phyloP scores from a whole-genome alignment of 2,888 invertebrate genomes.

The Hoplodrina blanda region DNA sequence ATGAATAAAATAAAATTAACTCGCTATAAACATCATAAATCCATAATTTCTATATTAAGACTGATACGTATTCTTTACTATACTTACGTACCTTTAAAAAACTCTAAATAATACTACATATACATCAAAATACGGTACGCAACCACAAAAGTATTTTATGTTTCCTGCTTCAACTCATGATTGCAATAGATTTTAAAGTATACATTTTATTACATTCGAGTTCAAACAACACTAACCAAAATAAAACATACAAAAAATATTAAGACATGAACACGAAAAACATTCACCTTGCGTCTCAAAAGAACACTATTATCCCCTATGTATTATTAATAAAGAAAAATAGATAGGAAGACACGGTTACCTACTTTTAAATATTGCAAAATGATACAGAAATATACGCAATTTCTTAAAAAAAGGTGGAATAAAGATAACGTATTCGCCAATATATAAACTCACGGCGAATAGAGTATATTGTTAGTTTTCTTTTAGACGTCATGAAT shows the following conservation, averaged over 20 bases:
- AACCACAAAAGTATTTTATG: slow-evolving; percentile 38
- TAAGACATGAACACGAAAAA: not conserved
- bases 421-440: slow-evolving; percentile 29
- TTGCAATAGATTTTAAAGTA: slow-evolving; percentile 31
- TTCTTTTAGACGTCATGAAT: slow-evolving; percentile 41
- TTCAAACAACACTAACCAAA: slow-evolving; percentile 25
- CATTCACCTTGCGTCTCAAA: slow-evolving; percentile 16
- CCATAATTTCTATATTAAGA: not conserved
- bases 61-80: not conserved
- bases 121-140: slow-evolving; percentile 16
- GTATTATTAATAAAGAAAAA: slow-evolving; percentile 13
- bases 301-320: slow-evolving; percentile 1
- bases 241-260: slow-evolving; percentile 19
- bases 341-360: slow-evolving; percentile 11
- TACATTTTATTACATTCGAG: slow-evolving; percentile 15
- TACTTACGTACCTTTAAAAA: not conserved
- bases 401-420: slow-evolving; percentile 3
- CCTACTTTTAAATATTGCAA: slow-evolving; percentile 18
- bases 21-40: no score
- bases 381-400: slow-evolving; percentile 18
- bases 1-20: no score
- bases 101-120: not conserved
- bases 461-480: slow-evolving; percentile 27
- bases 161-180: slow-evolving; percentile 29
- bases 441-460: slow-evolving; percentile 29